Evolutionary conservation across 2,888 invertebrate species (phyloP).

Genomic region (Eupithecia centaureata): DNA sequence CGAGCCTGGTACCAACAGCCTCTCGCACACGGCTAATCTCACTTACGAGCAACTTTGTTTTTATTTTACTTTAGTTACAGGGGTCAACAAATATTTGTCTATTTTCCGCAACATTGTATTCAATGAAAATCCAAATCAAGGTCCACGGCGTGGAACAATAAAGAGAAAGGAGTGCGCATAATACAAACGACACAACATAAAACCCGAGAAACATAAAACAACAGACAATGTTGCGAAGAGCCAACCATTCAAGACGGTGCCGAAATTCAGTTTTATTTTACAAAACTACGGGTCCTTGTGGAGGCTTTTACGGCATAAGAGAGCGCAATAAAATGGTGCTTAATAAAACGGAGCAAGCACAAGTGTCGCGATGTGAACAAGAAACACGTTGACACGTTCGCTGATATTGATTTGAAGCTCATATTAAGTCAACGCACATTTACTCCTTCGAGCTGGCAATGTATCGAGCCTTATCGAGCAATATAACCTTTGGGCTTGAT

Average conservation of each 20-base stretch:
- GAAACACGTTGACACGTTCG: constrained; percentile 53
- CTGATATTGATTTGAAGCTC: constrained; percentile 56
- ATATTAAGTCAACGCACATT: constrained; percentile 31
- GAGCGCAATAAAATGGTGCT: constrained; percentile 63
- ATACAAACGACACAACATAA: constrained; percentile 65
- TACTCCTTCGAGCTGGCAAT: constrained; percentile 43
- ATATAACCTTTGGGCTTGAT: constrained; percentile 19
- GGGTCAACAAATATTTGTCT: background rate
- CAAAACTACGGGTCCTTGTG: constrained; percentile 62
- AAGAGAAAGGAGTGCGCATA: constrained; percentile 57
- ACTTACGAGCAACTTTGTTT: constrained; percentile 44
- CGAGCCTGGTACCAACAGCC: constrained; percentile 60
- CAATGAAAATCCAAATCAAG: constrained; percentile 55
- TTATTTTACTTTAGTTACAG: background rate
- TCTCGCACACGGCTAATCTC: constrained; percentile 66
- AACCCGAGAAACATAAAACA: constrained; percentile 67
- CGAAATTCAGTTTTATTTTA: constrained; percentile 68
- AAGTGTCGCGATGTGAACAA: constrained; percentile 45
- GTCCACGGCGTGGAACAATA: constrained; percentile 59
- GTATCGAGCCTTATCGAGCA: constrained; percentile 50
- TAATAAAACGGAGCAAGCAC: constrained; percentile 60
- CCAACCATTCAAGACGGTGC: constrained; percentile 58
- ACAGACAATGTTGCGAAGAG: constrained; percentile 63
- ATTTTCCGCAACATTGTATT: constrained; percentile 39
- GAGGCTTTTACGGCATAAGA: constrained; percentile 62